Base-by-base conservation (phyloP, 2,888 invertebrate species). In the Caenorhabditis sp. region DNA sequence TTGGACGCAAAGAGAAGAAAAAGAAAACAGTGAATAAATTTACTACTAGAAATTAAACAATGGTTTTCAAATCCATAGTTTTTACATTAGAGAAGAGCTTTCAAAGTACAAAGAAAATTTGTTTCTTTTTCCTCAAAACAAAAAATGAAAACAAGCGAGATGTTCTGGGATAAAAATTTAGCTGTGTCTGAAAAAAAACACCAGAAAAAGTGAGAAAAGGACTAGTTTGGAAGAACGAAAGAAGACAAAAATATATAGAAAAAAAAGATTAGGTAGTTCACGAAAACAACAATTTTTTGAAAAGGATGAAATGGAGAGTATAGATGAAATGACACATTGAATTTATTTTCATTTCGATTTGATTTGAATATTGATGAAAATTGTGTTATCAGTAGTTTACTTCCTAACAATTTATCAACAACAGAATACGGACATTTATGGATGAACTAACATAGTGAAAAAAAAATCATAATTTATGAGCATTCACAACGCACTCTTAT, bases 261-360 rank as follows among this genome's bases (percentile, higher is more conserved):
- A 57, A 60, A 17, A 10, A 58, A 49, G 43, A 37, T 55, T 23
- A 49, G 53, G 31, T 59, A 24, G 36, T 54, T 23, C 10, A 54
- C 23, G 26, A 54, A 54, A 54, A 23, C 26, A 43, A 43, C 43
- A 43, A 43, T 17, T 12, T 43, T 43, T 43, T 43, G 12, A 43
- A 43, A 43, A 43, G 17, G 12, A 43, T 43, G 43, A 43, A 43
- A 43, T 31, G 31, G 31, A 31, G 31, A 31, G 31, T 31, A 31
- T 31, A 31, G n/a, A n/a, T n/a, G n/a, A 31, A 6, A 43, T 43
- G 43, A 43, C 43, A 43, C 43, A 43, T 43, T 43, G 8, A 43
- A 43, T 43, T 43, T 12, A 12, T 17, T 17, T 3, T 10, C 6
- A 17, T 43, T 43, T 43, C 14, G 6, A 43, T 43, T 43, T 17